phyloP scores from a whole-genome alignment of 30 jellyfish, hydroid and myxozoan genomes.

The Sanderia malayensis region DNA sequence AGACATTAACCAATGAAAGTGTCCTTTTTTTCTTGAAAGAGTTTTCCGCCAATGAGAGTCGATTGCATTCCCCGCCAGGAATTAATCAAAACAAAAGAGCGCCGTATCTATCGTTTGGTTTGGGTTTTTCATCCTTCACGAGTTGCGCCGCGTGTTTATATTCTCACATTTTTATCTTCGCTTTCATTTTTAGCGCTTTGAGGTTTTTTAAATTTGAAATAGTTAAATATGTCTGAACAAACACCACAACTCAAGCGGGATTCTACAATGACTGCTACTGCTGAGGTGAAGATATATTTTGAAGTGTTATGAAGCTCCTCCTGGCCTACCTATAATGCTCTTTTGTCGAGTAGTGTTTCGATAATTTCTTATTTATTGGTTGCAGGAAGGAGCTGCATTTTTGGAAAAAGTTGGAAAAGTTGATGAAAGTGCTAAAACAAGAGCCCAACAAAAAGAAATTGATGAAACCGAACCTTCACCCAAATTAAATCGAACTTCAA shows the following conservation, averaged over 20 bases:
- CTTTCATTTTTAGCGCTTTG: too few relatives aligned
- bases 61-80: slow-evolving; percentile 65
- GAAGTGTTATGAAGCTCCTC: too few relatives aligned
- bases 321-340: too few relatives aligned
- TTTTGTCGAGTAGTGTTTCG: too few relatives aligned
- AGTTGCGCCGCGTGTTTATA: slow-evolving; percentile 22
- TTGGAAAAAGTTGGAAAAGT: slow-evolving; percentile 61
- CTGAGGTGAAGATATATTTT: slow-evolving; percentile 62
- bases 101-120: slow-evolving; percentile 5
- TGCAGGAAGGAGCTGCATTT: slow-evolving; percentile 60
- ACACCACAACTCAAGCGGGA: slow-evolving; percentile 65
- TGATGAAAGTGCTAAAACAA: slow-evolving; percentile 64
- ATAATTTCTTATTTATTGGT: neutral
- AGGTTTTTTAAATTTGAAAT: too few relatives aligned
- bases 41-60: slow-evolving; percentile 21
- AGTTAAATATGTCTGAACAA: slow-evolving; percentile 44
- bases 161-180: slow-evolving; percentile 9
- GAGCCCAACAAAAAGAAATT: slow-evolving; percentile 63
- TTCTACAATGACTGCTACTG: slow-evolving; percentile 71
- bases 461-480: slow-evolving; percentile 46
- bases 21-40: neutral
- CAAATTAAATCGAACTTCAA: slow-evolving; percentile 57
- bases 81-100: slow-evolving; percentile 31
- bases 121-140: slow-evolving; percentile 27
- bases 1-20: slow-evolving; percentile 18